phyloP scores from a whole-genome alignment of 2,888 invertebrate genomes.

The Tillus elongatus region DNA sequence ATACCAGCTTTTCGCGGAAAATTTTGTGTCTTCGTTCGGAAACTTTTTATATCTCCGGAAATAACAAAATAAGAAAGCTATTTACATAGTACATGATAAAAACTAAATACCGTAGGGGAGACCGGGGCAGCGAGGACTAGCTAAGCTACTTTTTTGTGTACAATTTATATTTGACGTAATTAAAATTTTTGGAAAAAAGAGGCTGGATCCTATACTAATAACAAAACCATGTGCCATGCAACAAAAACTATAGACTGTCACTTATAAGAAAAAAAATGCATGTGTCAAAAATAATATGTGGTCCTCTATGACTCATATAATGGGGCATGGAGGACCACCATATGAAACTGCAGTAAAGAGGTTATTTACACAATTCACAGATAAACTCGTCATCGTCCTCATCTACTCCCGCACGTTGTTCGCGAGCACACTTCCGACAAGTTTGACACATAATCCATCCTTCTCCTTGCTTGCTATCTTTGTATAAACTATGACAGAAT shows the following conservation, averaged over 20 bases:
- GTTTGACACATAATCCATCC: constrained; percentile 2
- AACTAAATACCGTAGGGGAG: too few relatives aligned
- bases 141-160: constrained; percentile 1
- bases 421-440: constrained; percentile 1
- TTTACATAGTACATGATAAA: too few relatives aligned
- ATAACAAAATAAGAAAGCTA: too few relatives aligned
- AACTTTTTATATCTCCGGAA: too few relatives aligned
- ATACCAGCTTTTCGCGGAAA: too few relatives aligned
- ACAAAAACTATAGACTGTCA: neutral
- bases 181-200: too few relatives aligned
- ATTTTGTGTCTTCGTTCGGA: too few relatives aligned
- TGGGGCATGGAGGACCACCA: too few relatives aligned
- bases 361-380: constrained; percentile 2
- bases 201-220: neutral
- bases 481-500: constrained; percentile 1
- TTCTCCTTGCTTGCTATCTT: constrained; percentile 2
- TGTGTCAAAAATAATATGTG: neutral
- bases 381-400: constrained; percentile 2
- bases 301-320: too few relatives aligned
- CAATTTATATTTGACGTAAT: neutral
- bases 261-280: neutral
- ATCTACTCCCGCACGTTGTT: constrained; percentile 4
- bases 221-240: neutral
- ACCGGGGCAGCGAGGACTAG: constrained; percentile 4
- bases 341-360: neutral